These are phyloP conservation scores for Drosophila erecta DNA, from an alignment of 1,140 invertebrate species.

Conservation along the genomic window DNA sequence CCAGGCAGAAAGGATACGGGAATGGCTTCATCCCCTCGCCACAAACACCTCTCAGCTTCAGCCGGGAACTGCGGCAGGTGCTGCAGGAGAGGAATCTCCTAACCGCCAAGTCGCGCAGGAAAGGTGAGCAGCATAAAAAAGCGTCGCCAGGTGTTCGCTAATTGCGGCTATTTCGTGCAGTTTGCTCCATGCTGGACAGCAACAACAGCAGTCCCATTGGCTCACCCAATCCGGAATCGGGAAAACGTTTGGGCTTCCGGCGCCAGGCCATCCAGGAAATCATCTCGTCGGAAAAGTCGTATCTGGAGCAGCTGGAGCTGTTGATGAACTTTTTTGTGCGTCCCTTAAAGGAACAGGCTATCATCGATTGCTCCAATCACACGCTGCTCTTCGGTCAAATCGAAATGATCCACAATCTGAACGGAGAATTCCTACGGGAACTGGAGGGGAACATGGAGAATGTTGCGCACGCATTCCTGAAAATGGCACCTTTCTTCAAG, in stretches of 20 bases:
- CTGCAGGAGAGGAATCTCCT: slow-evolving; percentile 88
- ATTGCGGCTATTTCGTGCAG: slow-evolving; percentile 12
- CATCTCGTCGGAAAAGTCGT: slow-evolving; percentile 89
- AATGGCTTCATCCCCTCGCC: slow-evolving; percentile 45
- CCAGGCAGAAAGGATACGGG: slow-evolving; percentile 43
- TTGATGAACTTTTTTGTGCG: slow-evolving; percentile 89
- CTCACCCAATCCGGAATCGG: slow-evolving; percentile 81
- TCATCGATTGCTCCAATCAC: slow-evolving; percentile 87
- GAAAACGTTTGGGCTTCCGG: slow-evolving; percentile 85
- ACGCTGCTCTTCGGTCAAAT: slow-evolving; percentile 89
- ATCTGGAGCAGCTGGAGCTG: slow-evolving; percentile 89
- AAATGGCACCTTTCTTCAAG: slow-evolving; percentile 91
- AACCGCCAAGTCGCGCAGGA: slow-evolving; percentile 87
- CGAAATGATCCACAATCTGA: slow-evolving; percentile 90
- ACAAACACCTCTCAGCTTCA: slow-evolving; percentile 86
- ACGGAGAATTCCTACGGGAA: slow-evolving; percentile 88
- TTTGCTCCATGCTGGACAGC: slow-evolving; percentile 67
- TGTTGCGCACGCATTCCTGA: slow-evolving; percentile 88
- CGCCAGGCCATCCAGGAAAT: slow-evolving; percentile 88
- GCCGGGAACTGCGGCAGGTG: slow-evolving; percentile 87
- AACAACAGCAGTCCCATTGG: slow-evolving; percentile 71
- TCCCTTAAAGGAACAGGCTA: slow-evolving; percentile 87
- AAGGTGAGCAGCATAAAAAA: slow-evolving; percentile 83
- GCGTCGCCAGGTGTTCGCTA: slow-evolving; percentile 14
- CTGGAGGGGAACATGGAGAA: slow-evolving; percentile 87